Evolutionary conservation across 2,888 invertebrate genomes (phyloP), one percentile per base, ranked within the genome.

Genomic region (Agonopterix alstromeriana): DNA sequence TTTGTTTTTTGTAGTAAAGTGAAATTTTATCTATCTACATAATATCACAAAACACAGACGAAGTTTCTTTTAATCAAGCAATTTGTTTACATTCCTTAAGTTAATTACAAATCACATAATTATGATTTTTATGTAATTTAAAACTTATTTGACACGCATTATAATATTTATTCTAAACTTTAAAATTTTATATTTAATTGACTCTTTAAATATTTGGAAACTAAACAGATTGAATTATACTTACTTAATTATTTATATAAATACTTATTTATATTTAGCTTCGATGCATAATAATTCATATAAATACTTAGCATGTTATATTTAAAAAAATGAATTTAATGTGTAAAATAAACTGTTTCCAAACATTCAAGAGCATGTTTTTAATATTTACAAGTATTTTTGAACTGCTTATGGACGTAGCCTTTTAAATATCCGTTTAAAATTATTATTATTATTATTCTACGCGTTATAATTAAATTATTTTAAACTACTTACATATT

Each of bases 11-110:
- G n/a, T n/a, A n/a, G n/a, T 38, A 38, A 38, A 38, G 38, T 45
- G 52, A 51, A 45, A 46, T 49, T 49, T 47, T 11, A 41, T 49
- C 60, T 67, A 70, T 55, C 65, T 68, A 70, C 58, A 53, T 70
- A 73, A 27, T 27, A 27, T 75, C 74, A 77, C 76, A 77, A 73
- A 75, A 77, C 69, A 77, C 68, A 76, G 74, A 75, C 67, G 66
- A 72, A 38, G 57, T 61, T 69, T 65, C 60, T 7, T 27, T 27
- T 27, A 27, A 27, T 57, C 49, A 66, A 70, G 68, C 70, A 54
- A 65, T 62, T 63, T 54, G 50, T 49, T 41, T 50, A 48, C 47
- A 36, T 50, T 38, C 38, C n/a, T 9, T 38, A 38, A 38, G 10
- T 10, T 38, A n/a, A 38, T 38, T 38, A 38, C 1, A n/a, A 38